A percentile compares a stretch with the other conserved stretches of the same genome.
Conservation (phyloP, 2,113 vertebrate species). For the Centrocercus urophasianus region DNA sequence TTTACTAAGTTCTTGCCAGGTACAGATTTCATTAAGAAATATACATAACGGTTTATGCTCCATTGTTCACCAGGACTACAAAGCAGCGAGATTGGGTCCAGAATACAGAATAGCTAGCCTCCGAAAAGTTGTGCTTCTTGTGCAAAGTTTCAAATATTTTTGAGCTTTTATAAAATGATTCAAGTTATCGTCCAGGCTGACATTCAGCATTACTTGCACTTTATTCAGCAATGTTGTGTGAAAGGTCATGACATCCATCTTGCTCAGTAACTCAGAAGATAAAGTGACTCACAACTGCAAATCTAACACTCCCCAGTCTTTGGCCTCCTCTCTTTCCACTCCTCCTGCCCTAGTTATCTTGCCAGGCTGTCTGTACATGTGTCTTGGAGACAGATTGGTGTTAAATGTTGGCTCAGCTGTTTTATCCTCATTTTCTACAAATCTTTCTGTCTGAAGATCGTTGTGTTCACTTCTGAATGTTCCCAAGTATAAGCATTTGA, state of each 20-base stretch:
- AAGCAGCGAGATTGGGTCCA: background rate
- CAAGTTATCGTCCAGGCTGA: background rate
- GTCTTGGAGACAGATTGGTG: slow-evolving; percentile 20
- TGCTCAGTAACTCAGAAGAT: background rate
- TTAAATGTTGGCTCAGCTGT: background rate
- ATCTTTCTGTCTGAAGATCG: background rate
- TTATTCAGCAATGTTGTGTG: background rate
- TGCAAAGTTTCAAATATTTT: background rate
- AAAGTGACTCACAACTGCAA: background rate
- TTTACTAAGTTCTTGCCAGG: background rate
- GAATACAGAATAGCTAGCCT: background rate
- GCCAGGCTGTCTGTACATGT: slow-evolving; percentile 24
- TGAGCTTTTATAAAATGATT: background rate
- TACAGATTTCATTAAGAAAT: background rate
- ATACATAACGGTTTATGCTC: background rate
- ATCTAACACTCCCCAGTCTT: slow-evolving; percentile 14
- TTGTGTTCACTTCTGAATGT: background rate
- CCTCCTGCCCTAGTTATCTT: slow-evolving; percentile 18
- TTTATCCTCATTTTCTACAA: slow-evolving; percentile 22
- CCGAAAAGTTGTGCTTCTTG: background rate
- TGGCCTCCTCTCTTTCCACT: background rate
- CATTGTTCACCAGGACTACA: background rate
- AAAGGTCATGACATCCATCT: slow-evolving; percentile 14
- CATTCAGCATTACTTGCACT: background rate
- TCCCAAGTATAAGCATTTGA: slow-evolving; percentile 2